Base-by-base conservation (phyloP, 2,797 vertebrate genomes). In the Gymnothorax javanicus region DNA sequence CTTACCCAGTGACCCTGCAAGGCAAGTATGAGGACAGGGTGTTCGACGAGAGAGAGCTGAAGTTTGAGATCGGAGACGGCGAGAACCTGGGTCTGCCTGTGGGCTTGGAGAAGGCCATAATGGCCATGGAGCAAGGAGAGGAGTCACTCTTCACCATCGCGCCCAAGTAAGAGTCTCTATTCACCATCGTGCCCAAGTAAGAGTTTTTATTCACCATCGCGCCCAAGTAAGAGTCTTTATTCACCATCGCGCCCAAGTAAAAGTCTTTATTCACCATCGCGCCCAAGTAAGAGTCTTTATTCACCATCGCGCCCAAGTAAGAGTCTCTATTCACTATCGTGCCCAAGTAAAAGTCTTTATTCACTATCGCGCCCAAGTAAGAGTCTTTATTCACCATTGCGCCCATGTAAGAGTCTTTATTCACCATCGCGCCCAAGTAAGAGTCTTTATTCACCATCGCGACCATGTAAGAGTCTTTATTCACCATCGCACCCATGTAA, bases 51-150 rank as follows among this genome's bases (percentile, higher is more conserved):
- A 95, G 98, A 86, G 97, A 98, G 52, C 62, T 99, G 88, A 96
- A 93, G 90, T 99, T 99, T 95, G 98, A 98, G 92, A 90, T 99
- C 0, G 98, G 98, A 2, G 98, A 98, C 89, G 98, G 97, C 27
- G 97, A 98, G 23, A 95, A 89, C 90, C 94, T 97, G 0, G 95
- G 96, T 86, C 93, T 99, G 83, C 98, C 98, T 25, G 86, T 88
- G 13, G 99, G 97, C n/a, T 94, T 98, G 90, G 98, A 99, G 94
- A 98, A 96, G 88, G 97, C 96, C 6, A 95, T 99, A 87, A 97
- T 96, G 89, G 96, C 96, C 88, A 99, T 99, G 99, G 98, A 99
- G 91, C 96, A 99, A 87, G 97, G 93, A 0, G 99, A 99, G 90
- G 97, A 97, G 89, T 96, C 97, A 0, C 88, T 98, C 50, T 96